Evolutionary conservation across 2,797 vertebrate genomes (phyloP).

Genomic region (Gila robusta): DNA sequence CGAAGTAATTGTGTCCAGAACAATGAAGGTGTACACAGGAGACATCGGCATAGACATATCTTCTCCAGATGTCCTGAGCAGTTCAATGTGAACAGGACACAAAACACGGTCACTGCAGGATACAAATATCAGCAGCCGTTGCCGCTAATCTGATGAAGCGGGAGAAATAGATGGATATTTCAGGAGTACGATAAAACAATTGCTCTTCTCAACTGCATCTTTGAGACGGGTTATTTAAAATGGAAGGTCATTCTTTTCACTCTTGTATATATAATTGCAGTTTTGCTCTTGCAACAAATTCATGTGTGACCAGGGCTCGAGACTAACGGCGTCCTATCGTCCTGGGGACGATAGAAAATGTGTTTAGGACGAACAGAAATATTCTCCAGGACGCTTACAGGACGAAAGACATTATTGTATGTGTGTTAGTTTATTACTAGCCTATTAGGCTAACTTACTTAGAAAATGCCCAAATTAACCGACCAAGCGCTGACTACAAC

Average conservation of each 20-base stretch:
- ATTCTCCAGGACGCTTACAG: too few species aligned
- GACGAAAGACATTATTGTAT: too few species aligned
- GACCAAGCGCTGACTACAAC: too few species aligned
- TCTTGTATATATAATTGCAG: background rate
- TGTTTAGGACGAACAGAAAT: too few species aligned
- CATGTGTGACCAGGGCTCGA: background rate
- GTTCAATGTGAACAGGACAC: background rate
- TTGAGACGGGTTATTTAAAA: constrained; percentile 20
- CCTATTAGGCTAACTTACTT: too few species aligned
- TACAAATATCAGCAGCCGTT: constrained; percentile 17
- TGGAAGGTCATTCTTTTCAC: background rate
- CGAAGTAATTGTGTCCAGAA: constrained; percentile 28
- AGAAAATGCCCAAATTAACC: too few species aligned
- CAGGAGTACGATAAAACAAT: constrained; percentile 23
- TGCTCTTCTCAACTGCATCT: background rate
- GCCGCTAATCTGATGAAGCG: constrained; percentile 23
- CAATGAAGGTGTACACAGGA: constrained; percentile 24
- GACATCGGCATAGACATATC: background rate
- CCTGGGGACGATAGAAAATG: too few species aligned
- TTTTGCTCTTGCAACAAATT: background rate
- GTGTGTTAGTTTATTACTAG: too few species aligned
- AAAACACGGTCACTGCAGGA: background rate
- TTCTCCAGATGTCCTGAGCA: constrained; percentile 12
- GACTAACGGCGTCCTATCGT: too few species aligned
- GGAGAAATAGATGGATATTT: background rate